Evolutionary conservation across 1,140 invertebrate genomes (phyloP).

Genomic region (Drosophila tsacasi): DNA sequence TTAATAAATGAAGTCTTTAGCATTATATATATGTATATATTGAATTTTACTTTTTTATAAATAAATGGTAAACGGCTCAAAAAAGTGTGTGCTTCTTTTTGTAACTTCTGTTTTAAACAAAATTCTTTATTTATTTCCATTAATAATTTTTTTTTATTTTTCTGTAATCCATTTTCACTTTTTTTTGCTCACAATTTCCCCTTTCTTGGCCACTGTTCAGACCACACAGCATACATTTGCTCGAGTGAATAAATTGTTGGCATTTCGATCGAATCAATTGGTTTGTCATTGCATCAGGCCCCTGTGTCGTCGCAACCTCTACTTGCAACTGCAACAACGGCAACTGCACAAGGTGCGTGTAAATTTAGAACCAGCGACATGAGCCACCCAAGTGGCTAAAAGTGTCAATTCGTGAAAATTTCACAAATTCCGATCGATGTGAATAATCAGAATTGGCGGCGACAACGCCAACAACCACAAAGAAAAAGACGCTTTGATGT

Average conservation of each 20-base stretch:
- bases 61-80: too few species aligned
- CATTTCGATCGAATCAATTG: slow-evolving; percentile 72
- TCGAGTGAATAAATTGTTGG: slow-evolving; percentile 34
- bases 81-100: too few species aligned
- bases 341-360: slow-evolving; percentile 40
- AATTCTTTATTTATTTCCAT: too few species aligned
- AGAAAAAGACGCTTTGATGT: slow-evolving; percentile 61
- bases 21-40: too few species aligned
- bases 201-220: neutral
- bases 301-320: slow-evolving; percentile 48
- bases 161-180: too few species aligned
- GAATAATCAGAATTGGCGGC: slow-evolving; percentile 79
- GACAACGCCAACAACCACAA: slow-evolving; percentile 39
- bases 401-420: slow-evolving; percentile 83
- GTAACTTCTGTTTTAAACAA: too few species aligned
- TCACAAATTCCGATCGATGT: slow-evolving; percentile 82
- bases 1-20: too few species aligned
- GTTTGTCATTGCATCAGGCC: slow-evolving; percentile 52
- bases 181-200: neutral
- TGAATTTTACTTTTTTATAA: too few species aligned
- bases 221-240: slow-evolving; percentile 31
- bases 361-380: slow-evolving; percentile 54
- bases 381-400: slow-evolving; percentile 75
- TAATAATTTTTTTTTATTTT: too few species aligned
- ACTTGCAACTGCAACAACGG: slow-evolving; percentile 17